Conservation (phyloP, 1,140 invertebrate genomes). For the Polypedilum vanderplanki region DNA sequence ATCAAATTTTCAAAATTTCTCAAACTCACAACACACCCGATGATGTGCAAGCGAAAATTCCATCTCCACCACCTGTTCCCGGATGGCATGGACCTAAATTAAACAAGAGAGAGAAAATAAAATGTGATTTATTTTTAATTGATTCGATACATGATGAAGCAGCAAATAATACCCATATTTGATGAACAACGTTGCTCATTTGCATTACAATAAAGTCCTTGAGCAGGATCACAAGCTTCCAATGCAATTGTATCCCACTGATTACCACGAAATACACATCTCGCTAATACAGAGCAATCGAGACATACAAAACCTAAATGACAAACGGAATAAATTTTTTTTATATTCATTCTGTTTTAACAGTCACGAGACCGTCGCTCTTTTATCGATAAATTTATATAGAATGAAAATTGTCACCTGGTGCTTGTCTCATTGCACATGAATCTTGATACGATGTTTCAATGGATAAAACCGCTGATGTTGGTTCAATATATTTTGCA, state of each 20-base stretch:
- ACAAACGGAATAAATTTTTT: not conserved
- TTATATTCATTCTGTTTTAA: not conserved
- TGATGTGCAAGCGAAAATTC: slow-evolving; percentile 41
- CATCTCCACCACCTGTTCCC: slow-evolving; percentile 37
- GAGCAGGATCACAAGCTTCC: slow-evolving; percentile 39
- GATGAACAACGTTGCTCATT: slow-evolving; percentile 38
- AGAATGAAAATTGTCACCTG: not conserved
- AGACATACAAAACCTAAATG: slow-evolving; percentile 39
- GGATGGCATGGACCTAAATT: slow-evolving; percentile 38
- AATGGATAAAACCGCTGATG: not conserved
- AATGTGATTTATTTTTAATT: no score
- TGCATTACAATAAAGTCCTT: slow-evolving; percentile 41
- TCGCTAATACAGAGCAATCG: slow-evolving; percentile 40
- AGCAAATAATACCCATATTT: slow-evolving; percentile 34
- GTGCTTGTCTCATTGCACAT: slow-evolving; percentile 4
- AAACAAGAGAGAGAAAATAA: not conserved
- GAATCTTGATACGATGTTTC: not conserved
- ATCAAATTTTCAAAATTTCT: not conserved
- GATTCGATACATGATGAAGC: no score
- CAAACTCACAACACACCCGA: slow-evolving; percentile 30
- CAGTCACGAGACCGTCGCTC: no score
- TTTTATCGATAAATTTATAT: no score
- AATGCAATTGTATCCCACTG: slow-evolving; percentile 42
- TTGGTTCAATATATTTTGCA: not conserved
- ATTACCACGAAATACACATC: slow-evolving; percentile 40